A percentile compares a stretch with the other conserved stretches of the same genome.
phyloP scores from a whole-genome alignment of 2,888 invertebrate genomes.

The Alsophila aescularia region DNA sequence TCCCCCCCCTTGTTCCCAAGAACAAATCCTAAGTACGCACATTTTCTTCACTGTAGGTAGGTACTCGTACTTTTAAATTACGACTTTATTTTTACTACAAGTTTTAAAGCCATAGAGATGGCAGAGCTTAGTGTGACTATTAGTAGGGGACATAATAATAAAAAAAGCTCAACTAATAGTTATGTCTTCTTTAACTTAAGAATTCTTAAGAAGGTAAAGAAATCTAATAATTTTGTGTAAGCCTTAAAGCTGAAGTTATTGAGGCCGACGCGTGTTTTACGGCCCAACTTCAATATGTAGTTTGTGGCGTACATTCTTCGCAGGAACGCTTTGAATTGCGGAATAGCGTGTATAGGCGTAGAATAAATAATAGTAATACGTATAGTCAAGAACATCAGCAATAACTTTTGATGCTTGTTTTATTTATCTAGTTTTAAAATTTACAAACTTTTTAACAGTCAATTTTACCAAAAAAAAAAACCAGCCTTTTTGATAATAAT shows the following conservation, averaged over 20 bases:
- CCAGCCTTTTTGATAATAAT: too few species aligned
- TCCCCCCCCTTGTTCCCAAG: not conserved
- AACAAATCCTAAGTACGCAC: not conserved
- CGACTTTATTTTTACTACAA: constrained; percentile 52
- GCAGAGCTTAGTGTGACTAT: constrained; percentile 10
- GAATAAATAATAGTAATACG: too few species aligned
- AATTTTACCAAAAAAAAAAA: too few species aligned
- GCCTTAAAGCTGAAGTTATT: constrained; percentile 24
- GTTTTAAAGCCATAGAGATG: constrained; percentile 35
- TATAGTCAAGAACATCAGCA: not conserved
- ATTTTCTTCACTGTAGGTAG: not conserved
- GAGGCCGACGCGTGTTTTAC: constrained; percentile 16
- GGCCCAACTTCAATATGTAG: constrained; percentile 26
- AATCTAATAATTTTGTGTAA: constrained; percentile 18
- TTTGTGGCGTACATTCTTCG: constrained; percentile 22
- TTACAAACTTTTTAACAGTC: too few species aligned
- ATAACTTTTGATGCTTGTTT: constrained; percentile 12
- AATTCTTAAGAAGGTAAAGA: constrained; percentile 9
- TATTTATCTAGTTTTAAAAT: not conserved
- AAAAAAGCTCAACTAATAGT: constrained; percentile 8
- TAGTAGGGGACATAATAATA: constrained; percentile 9
- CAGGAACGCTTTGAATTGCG: constrained; percentile 21
- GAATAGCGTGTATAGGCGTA: constrained; percentile 1
- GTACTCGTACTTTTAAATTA: constrained; percentile 45
- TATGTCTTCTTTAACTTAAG: constrained; percentile 4